Conservation (phyloP, 2,888 invertebrate genomes). For the Erebia ligea region DNA sequence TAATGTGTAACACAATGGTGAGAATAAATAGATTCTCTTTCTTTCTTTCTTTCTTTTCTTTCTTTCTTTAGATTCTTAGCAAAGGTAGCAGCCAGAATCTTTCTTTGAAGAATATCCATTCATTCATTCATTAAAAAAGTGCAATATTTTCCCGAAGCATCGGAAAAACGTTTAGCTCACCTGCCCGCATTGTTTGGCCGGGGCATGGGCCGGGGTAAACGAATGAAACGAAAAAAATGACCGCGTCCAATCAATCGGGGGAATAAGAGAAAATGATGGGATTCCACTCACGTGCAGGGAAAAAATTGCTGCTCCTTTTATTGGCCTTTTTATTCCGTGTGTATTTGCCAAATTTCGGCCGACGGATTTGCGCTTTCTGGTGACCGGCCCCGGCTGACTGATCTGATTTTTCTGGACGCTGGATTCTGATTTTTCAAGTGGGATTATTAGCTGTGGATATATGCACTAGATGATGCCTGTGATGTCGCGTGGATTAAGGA, state of each 20-base stretch:
- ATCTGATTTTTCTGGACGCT: not conserved
- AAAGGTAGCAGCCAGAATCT: not conserved
- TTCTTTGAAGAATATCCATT: not conserved
- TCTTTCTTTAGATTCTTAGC: no score
- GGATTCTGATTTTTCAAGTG: slow-evolving; percentile 15
- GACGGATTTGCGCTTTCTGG: slow-evolving; percentile 41
- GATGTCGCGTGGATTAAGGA: not conserved
- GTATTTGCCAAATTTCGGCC: slow-evolving; percentile 46
- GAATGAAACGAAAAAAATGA: slow-evolving; percentile 63
- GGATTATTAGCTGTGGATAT: slow-evolving; percentile 1
- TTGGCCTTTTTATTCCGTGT: slow-evolving; percentile 60
- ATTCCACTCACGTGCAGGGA: slow-evolving; percentile 72
- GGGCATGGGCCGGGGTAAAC: slow-evolving; percentile 48
- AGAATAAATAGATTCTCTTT: no score
- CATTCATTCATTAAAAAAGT: slow-evolving; percentile 3
- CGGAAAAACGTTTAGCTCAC: slow-evolving; percentile 63
- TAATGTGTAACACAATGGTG: no score
- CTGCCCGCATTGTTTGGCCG: slow-evolving; percentile 62
- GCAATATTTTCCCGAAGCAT: slow-evolving; percentile 42
- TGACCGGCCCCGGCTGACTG: slow-evolving; percentile 12
- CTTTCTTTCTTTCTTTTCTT: no score
- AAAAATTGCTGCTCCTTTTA: slow-evolving; percentile 64
- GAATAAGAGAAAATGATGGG: slow-evolving; percentile 74
- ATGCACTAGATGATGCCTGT: not conserved
- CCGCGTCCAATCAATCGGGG: slow-evolving; percentile 72